Conservation (phyloP, 2,888 invertebrate species). For the Conchocele bisecta region DNA sequence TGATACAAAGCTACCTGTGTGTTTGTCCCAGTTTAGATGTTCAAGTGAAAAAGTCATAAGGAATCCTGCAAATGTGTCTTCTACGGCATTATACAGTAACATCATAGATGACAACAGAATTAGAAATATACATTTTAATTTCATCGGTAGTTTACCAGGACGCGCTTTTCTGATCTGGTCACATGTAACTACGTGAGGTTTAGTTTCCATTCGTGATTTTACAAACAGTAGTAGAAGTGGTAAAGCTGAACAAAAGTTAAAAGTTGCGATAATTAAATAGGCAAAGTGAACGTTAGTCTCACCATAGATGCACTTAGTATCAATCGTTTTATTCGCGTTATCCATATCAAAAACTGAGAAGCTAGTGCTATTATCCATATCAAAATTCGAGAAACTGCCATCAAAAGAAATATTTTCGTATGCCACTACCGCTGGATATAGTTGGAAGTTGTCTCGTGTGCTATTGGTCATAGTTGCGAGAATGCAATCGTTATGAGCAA, state of each 20-base stretch:
- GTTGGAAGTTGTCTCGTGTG: no score
- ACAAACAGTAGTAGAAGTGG: conserved; percentile 59
- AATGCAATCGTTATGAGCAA: conserved; percentile 61
- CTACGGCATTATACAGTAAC: conserved; percentile 68
- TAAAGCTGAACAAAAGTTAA: conserved; percentile 47
- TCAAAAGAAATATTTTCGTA: no score
- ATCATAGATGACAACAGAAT: conserved; percentile 50
- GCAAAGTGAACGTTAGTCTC: conserved; percentile 49
- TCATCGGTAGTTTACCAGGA: conserved; percentile 46
- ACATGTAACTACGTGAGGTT: conserved; percentile 28
- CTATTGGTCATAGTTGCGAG: no score
- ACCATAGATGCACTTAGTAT: no score
- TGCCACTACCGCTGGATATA: conserved; percentile 1
- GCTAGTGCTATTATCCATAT: no score
- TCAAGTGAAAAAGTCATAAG: conserved; percentile 48
- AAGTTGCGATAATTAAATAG: conserved; percentile 51
- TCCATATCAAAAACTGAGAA: no score
- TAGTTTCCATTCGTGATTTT: conserved; percentile 6
- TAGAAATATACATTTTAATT: conserved; percentile 41
- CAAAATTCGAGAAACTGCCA: no score
- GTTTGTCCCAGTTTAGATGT: conserved; percentile 46
- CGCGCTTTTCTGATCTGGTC: conserved; percentile 41
- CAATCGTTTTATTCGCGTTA: no score
- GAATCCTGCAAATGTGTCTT: conserved; percentile 48
- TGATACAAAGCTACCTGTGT: conserved; percentile 36